Base-by-base conservation (phyloP, 2,113 vertebrate genomes). In the Herpetotheres cachinnans region DNA sequence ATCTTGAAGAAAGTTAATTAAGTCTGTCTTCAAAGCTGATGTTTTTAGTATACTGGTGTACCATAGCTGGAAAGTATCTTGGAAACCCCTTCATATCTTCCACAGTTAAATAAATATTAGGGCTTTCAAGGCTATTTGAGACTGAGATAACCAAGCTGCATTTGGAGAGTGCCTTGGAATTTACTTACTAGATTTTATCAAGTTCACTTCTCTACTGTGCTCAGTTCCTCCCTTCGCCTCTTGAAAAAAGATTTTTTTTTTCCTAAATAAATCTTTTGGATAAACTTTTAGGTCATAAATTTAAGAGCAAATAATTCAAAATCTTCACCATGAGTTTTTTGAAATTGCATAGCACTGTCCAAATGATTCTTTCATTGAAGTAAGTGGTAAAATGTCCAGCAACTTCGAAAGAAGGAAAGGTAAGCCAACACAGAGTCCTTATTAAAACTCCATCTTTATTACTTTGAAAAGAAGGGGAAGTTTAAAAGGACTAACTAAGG, bases 1-100 rank as follows among this genome's bases (percentile, higher is more conserved):
- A 65, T 79, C 82, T 89, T 96, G 80, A 93, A 97, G 78, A 89
- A 76, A 94, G 38, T 85, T 88, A 95, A 94, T 94, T 74, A 95
- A 58, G 22, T 89, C 38, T 84, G n/a, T 93, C 90, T 97, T 96
- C 72, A 95, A 65, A 96, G 86, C 16, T 82, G 32, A 71, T 86
- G 85, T 91, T 81, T 77, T 89, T 65, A 73, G 65, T 72, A 69
- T 70, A 44, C 21, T 91, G 56, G 54, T 46, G 12, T 82, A 82
- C 67, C 56, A 25, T 73, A 50, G 62, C 46, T 67, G 71, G 82
- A 95, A 94, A 96, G 4, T 55, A 34, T 94, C 72, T 96, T 86
- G 58, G 87, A 96, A 96, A 89, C 7, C 8, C 20, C 83, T 89
- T 82, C 55, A 30, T 58, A 89, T 58, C 50, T 77, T 97, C 81